Base-by-base conservation (phyloP, 2,888 invertebrate genomes). In the Aphidoletes aphidimyza region DNA sequence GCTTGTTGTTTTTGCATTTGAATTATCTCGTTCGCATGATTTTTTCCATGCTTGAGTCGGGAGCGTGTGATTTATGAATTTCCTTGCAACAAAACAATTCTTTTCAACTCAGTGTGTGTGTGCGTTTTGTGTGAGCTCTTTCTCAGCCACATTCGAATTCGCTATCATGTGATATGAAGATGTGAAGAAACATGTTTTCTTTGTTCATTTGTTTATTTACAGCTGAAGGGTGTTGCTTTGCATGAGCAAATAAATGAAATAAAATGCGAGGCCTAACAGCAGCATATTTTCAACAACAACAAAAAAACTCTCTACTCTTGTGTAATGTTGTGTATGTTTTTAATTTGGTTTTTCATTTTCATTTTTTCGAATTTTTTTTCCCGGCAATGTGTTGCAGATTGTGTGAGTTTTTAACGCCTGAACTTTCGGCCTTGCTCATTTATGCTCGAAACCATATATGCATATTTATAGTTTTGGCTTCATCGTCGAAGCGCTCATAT, bases 341-440 rank as follows among this genome's bases (percentile, higher is more conserved):
- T 1, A 22, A 3, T 69, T 26, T 69, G 34, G 30, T 0, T 30
- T 69, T 69, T 69, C 69, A 17, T 69, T 69, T 69, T 30, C 17
- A 69, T 69, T 69, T 69, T 69, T n/a, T n/a, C n/a, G n/a, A n/a
- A n/a, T n/a, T n/a, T n/a, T n/a, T n/a, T n/a, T n/a, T n/a, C n/a
- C 69, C 69, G 69, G 69, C 30, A 69, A 69, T 69, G 69, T 69
- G 69, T 69, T 69, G 69, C 69, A 69, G 69, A 69, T 30, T 69
- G 30, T n/a, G n/a, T 14, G 69, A 26, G 69, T 30, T 69, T 69
- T 26, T 69, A 69, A 34, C 69, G 34, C 30, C 34, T 34, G 30
- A 69, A 30, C 34, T 69, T 69, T 30, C 14, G 69, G 69, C 69
- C n/a, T 30, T 30, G 69, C 30, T 30, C 26, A 30, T 69, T 69